A percentile compares a stretch with the other conserved stretches of the same genome.
Evolutionary conservation across 30 jellyfish, hydroid and myxozoan genomes (phyloP).

Genomic region (Aurelia sp.): DNA sequence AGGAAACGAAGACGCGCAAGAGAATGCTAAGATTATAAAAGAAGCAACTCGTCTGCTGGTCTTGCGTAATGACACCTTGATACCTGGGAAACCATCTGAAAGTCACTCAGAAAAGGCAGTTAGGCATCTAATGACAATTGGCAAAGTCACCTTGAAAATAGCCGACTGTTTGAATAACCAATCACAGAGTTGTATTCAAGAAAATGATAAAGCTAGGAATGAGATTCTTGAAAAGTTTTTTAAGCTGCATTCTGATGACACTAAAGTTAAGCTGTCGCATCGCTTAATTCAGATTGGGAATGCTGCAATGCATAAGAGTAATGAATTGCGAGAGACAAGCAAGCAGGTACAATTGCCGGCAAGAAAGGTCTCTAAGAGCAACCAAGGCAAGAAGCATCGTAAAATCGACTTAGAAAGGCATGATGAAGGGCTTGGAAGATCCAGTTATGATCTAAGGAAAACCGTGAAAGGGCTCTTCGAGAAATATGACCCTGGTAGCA

Average conservation of each 20-base stretch:
- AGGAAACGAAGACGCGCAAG: conserved; percentile 19
- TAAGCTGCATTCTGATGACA: conserved; percentile 50
- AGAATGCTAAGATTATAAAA: conserved; percentile 34
- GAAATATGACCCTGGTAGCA: neutral
- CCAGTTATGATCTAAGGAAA: neutral
- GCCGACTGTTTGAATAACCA: conserved; percentile 35
- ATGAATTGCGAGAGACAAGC: conserved; percentile 9
- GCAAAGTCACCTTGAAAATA: conserved; percentile 37
- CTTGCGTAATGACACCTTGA: neutral
- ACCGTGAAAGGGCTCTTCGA: neutral
- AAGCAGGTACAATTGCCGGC: neutral
- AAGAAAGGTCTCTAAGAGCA: neutral
- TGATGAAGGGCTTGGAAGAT: neutral
- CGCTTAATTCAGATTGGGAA: conserved; percentile 53
- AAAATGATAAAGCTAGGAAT: neutral
- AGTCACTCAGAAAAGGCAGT: conserved; percentile 17
- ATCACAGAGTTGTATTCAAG: conserved; percentile 1
- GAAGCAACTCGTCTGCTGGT: conserved; percentile 53
- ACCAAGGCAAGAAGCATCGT: neutral
- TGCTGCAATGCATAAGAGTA: conserved; percentile 62
- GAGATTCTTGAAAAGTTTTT: conserved; percentile 33
- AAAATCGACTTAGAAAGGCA: neutral
- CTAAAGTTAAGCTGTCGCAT: conserved; percentile 27
- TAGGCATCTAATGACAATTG: conserved; percentile 35
- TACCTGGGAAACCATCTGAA: neutral